A percentile compares a stretch with the other conserved stretches of the same genome.
Conservation (phyloP, 2,797 vertebrate genomes). For the Poeciliopsis presidionis region DNA sequence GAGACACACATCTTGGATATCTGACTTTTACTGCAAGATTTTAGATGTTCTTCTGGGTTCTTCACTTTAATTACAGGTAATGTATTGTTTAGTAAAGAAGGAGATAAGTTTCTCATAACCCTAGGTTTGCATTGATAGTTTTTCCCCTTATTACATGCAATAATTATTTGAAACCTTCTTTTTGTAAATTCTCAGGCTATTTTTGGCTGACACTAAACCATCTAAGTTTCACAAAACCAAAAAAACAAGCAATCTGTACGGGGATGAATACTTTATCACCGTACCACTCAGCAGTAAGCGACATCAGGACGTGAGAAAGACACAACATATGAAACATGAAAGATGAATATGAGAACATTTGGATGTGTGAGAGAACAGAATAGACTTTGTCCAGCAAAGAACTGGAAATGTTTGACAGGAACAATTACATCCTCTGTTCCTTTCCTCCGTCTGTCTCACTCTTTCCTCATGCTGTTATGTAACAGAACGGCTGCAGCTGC, state of each 20-base stretch:
- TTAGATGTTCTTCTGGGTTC: neutral
- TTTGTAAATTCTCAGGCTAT: neutral
- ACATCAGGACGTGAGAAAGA: neutral
- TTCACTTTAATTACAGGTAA: neutral
- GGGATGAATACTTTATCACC: neutral
- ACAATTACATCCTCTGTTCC: slow-evolving; percentile 55
- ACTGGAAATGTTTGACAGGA: slow-evolving; percentile 30
- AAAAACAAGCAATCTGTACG: neutral
- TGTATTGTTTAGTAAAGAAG: neutral
- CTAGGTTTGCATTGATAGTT: neutral
- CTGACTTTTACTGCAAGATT: neutral
- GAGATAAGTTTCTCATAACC: neutral
- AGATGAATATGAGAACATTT: neutral
- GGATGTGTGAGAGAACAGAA: slow-evolving; percentile 14
- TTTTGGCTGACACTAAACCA: neutral
- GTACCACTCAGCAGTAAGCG: neutral
- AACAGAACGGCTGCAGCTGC: slow-evolving; percentile 45
- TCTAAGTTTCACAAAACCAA: neutral
- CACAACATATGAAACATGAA: neutral
- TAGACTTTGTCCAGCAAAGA: slow-evolving; percentile 35
- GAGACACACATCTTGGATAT: neutral
- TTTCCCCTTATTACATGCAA: neutral
- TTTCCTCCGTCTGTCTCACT: slow-evolving; percentile 20
- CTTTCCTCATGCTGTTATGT: slow-evolving; percentile 40
- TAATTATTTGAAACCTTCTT: neutral